These are phyloP conservation scores for Andrena praecox DNA, from an alignment of 2,888 invertebrate genomes.

Conservation along the genomic window DNA sequence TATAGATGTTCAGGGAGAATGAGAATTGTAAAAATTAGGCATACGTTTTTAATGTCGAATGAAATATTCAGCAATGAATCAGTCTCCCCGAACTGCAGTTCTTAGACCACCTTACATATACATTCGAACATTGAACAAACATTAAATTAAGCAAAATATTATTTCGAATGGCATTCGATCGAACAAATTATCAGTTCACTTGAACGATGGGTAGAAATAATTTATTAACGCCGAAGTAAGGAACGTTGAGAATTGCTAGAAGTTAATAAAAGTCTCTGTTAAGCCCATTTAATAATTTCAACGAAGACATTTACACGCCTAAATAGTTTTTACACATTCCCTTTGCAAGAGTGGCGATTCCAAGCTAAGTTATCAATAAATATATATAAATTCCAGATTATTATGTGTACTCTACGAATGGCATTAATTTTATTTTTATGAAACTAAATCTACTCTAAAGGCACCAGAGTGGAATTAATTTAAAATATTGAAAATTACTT, in stretches of 20 bases:
- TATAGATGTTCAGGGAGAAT: constrained; percentile 15
- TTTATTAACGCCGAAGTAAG: background rate
- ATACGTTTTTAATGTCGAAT: background rate
- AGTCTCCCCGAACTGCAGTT: constrained; percentile 23
- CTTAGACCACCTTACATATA: constrained; percentile 17
- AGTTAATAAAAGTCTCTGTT: too few species aligned
- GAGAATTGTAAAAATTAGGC: background rate
- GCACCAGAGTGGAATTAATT: background rate
- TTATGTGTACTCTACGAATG: background rate
- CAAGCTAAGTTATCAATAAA: too few species aligned
- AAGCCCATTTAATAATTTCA: too few species aligned
- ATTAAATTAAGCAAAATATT: constrained; percentile 37
- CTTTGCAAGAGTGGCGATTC: too few species aligned
- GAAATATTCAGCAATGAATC: background rate
- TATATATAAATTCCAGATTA: background rate
- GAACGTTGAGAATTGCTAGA: background rate
- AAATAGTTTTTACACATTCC: too few species aligned
- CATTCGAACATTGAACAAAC: constrained; percentile 12
- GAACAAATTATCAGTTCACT: background rate
- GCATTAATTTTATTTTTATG: background rate
- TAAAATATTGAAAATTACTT: background rate
- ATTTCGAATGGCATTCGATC: background rate
- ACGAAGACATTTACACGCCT: too few species aligned
- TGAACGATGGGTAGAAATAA: background rate
- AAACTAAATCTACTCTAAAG: background rate